Evolutionary conservation across 2,888 invertebrate species (phyloP), one percentile per base, ranked within the genome.

Genomic region (Rotaria socialis): DNA sequence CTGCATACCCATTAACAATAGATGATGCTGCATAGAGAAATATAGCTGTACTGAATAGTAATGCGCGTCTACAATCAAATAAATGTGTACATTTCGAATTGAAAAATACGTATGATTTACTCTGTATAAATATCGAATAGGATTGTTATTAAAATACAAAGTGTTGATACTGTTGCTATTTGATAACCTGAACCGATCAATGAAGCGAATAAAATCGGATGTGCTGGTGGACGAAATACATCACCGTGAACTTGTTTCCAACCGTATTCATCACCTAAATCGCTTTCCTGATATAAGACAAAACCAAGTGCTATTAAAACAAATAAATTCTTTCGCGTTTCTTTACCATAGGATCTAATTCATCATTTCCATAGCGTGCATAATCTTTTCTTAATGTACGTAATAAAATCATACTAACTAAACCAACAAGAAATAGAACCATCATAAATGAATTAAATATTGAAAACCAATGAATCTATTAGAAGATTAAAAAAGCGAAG

Each of bases 361-460:
- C 97, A 91, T 99, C 98, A 91, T 96, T 97, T 89, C 96, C 96
- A 91, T 99, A 99, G 86, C 99, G 94, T n/a, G 98, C 98, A 92
- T 99, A 99, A 93, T 99, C 99, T 91, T 99, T 99, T 87, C 97
- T 93, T 87, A 99, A 93, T 0, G 99, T 99, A 89, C 99, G 93
- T 96, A 99, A 97, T 60, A 99, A 93, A 89, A 99, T 99, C 98
- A 99, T 99, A 58, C 96, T 96, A 14, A 98, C 98, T 87, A 99
- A 93, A 16, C 98, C 98, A 86, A 99, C 97, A 88, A 99, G 93
- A 91, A 99, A 99, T 89, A 99, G 97, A 0, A 99, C 98, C 98
- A 99, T 99, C 98, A 99, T 99, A 90, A 99, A 98, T 90, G 97
- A 97, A 91, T 99, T 99, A 92, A 99, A 99, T 89, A 99, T 99